These are phyloP conservation scores for Lasioglossum zephyrum DNA, from an alignment of 2,888 invertebrate genomes.

Conservation along the genomic window DNA sequence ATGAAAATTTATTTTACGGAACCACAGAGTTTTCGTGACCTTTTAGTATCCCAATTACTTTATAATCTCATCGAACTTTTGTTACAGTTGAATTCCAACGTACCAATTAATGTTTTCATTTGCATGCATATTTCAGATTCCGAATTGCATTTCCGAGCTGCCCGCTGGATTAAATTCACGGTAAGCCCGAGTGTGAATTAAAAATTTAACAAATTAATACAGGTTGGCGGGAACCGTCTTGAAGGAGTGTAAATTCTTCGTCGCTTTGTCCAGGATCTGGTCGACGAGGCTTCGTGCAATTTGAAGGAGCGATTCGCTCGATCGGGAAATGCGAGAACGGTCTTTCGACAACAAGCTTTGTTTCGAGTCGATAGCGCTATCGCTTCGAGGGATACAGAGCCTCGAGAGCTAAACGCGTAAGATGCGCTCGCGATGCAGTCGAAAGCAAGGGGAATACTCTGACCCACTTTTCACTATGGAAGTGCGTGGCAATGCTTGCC, in stretches of 20 bases:
- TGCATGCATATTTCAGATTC: background rate
- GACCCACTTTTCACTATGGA: conserved; percentile 2
- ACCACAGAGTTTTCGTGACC: background rate
- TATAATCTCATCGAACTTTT: background rate
- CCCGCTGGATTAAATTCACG: background rate
- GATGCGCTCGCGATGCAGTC: background rate
- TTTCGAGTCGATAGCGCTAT: conserved; percentile 13
- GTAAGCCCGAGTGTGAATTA: background rate
- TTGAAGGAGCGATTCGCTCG: background rate
- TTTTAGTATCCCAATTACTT: background rate
- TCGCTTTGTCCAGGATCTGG: background rate
- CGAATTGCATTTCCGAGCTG: background rate
- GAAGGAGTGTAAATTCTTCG: background rate
- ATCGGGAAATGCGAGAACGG: no score
- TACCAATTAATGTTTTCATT: background rate
- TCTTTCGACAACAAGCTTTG: conserved; percentile 4
- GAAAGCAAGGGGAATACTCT: no score
- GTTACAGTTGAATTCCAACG: background rate
- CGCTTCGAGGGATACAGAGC: background rate
- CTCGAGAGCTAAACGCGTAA: background rate
- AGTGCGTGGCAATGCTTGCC: background rate
- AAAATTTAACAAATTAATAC: background rate
- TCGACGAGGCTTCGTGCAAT: background rate
- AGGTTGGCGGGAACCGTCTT: background rate
- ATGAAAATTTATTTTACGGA: background rate